Base-by-base conservation (phyloP, 2,113 vertebrate species). In the Thomomys bottae region DNA sequence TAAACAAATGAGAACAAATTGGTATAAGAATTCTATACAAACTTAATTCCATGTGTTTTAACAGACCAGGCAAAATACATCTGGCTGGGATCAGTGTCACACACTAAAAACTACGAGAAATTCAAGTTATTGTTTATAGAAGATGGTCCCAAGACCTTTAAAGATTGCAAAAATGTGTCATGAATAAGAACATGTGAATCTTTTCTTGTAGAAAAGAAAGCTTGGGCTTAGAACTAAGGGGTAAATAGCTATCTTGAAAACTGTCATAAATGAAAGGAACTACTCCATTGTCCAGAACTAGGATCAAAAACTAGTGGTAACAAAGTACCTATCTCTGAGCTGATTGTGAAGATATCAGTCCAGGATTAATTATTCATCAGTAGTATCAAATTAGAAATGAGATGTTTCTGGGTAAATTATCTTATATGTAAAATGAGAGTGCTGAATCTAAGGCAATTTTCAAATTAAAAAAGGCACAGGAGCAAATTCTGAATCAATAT, bases 401-500 rank as follows among this genome's bases (percentile, higher is more conserved):
- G 38, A 11, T 77, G 67, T 30, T 87, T 73, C 85, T 89, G 17
- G 15, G 15, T 66, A 87, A 63, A 2, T 32, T 70, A 86, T 36
- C 42, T 72, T 63, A 1, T n/a, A 79, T 23, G 17, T 81, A 90
- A 90, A 67, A 73, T 61, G 0, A 83, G 10, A 8, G 18, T 87
- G 32, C 42, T 72, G 61, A 86, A 11, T 30, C 54, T 70, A 71
- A 72, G 11, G 26, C 63, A 89, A 72, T 63, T 94, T 92, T 88
- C 82, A 84, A 91, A 87, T 38, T 79, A 63, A 85, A 72, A 42
- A 87, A 32, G 64, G 49, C 1, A 10, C 12, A 42, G 40, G 66
- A 81, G 28, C 7, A 88, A 91, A 86, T 34, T 79, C 67, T 91
- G 40, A n/a, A 66, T 73, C 77, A 82, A 59, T 38, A 73, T 92